These are phyloP conservation scores for Threskiornis aethiopicus DNA, from an alignment of 2,797 vertebrate genomes.

Conservation along the genomic window DNA sequence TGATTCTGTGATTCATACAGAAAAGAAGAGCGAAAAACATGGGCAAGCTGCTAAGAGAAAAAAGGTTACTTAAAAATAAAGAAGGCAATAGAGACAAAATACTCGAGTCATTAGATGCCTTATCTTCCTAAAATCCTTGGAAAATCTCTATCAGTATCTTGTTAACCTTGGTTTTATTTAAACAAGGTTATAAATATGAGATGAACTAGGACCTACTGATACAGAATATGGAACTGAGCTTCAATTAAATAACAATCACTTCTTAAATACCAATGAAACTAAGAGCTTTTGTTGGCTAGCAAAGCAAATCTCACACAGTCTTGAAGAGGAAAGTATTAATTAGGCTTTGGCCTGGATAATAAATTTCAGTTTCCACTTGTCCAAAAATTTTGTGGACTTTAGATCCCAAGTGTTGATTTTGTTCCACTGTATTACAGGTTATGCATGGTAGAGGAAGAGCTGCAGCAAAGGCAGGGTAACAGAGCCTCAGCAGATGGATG, in stretches of 20 bases:
- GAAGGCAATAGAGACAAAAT: background rate
- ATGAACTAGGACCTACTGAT: background rate
- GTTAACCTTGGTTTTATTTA: background rate
- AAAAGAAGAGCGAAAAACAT: background rate
- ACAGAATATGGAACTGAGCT: background rate
- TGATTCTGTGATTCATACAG: background rate
- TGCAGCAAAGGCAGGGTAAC: background rate
- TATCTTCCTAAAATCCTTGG: background rate
- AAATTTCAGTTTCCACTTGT: background rate
- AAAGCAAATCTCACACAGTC: background rate
- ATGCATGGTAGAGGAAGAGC: background rate
- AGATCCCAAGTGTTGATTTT: background rate
- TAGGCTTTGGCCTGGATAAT: background rate
- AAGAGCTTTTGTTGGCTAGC: background rate
- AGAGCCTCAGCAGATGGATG: background rate
- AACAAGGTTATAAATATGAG: background rate
- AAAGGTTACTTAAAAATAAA: background rate
- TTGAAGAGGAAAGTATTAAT: background rate
- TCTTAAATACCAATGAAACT: background rate
- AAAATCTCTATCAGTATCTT: background rate
- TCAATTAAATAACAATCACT: background rate
- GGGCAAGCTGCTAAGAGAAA: background rate
- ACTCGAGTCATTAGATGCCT: background rate
- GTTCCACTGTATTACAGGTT: background rate
- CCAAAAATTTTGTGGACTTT: background rate